Evolutionary conservation across 2,113 vertebrate genomes (phyloP), one percentile per base, ranked within the genome.

Genomic region (Syngnathus floridae): DNA sequence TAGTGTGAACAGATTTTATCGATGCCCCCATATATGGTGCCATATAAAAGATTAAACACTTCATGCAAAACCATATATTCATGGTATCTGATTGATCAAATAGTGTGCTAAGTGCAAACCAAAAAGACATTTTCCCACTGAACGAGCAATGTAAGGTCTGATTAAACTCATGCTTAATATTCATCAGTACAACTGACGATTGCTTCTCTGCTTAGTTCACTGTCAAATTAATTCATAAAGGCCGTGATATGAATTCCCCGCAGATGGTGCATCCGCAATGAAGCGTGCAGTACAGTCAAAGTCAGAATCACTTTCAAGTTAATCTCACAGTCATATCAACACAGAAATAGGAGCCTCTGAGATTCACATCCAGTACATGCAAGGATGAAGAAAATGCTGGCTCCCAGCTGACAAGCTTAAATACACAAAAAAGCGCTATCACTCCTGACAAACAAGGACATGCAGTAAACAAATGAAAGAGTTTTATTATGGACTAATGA

Each of bases 161-260:
- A 13, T 62, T 62, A 73, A 75, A 56, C 58, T 64, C 69, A 75
- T 80, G 71, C 67, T 83, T 80, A 75, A 76, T 74, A 76, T 75
- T 82, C 62, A 66, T 70, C 65, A 70, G 77, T 71, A 70, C 73
- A 76, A 71, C 64, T 62, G 72, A 66, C 73, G 56, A 73, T 78
- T 68, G 72, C 63, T 61, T 41, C 72, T 75, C 52, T 67, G 61
- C 67, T 77, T 81, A 67, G 79, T 77, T 77, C 13, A 2, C 76
- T 76, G 70, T 80, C 83, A 86, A 57, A 73, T 77, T 73, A 62
- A 77, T 75, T 78, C 67, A 71, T 79, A 63, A 73, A 61, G 61
- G 64, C 64, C 70, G 65, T 70, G 69, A 77, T 74, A 69, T 69
- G 41, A 76, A 73, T 76, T 79, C 75, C 63, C 72, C 3, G 12